Evolutionary conservation across 2,797 vertebrate species (phyloP).

Genomic region (Anas bernieri): DNA sequence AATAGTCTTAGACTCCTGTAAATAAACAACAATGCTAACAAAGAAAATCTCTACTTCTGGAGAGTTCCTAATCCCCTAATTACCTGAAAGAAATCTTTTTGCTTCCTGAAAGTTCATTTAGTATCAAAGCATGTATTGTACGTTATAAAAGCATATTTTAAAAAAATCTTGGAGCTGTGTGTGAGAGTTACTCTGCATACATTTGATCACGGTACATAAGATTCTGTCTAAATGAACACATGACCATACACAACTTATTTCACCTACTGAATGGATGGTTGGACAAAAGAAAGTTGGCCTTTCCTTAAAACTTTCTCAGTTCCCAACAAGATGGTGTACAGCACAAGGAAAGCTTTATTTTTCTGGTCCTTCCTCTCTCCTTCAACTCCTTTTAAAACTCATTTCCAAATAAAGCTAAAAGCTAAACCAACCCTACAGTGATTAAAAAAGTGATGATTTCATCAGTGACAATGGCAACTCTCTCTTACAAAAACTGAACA

Average conservation of each 20-base stretch:
- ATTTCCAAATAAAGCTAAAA: neutral
- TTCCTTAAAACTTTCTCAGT: neutral
- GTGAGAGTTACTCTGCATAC: fast-evolving
- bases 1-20: neutral
- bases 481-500: neutral
- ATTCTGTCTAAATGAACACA: neutral
- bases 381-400: neutral
- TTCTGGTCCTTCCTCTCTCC: neutral
- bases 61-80: neutral
- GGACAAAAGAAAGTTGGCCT: neutral
- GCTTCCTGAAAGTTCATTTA: neutral
- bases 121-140: neutral
- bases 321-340: neutral
- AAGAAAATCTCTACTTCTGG: neutral
- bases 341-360: neutral
- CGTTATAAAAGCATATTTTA: neutral
- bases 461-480: neutral
- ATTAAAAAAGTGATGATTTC: neutral
- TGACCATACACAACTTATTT: fast-evolving
- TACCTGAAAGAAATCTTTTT: neutral
- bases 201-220: neutral
- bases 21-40: neutral
- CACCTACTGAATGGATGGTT: neutral
- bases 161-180: neutral
- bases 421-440: neutral